These are phyloP conservation scores for Eristalinus aeneus DNA, from an alignment of 2,888 invertebrate species.

Conservation along the genomic window DNA sequence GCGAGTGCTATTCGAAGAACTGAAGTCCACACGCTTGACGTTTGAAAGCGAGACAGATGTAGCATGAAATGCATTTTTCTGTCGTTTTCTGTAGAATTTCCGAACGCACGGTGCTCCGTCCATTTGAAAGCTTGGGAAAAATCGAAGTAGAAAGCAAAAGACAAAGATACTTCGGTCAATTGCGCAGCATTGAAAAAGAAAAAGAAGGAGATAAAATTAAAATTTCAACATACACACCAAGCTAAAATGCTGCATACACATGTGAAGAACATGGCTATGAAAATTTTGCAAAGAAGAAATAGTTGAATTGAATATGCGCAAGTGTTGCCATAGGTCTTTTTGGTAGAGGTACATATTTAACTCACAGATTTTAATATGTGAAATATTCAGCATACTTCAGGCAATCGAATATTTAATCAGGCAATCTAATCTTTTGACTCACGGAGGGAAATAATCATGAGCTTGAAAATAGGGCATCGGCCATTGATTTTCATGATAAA, in stretches of 20 bases:
- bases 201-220: background rate
- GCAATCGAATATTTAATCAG: too few species aligned
- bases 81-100: background rate
- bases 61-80: background rate
- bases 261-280: background rate
- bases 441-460: too few species aligned
- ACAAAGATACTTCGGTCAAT: background rate
- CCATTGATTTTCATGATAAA: too few species aligned
- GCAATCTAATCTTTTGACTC: too few species aligned
- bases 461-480: too few species aligned
- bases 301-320: background rate
- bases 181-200: background rate
- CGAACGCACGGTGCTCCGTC: too few species aligned
- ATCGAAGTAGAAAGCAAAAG: background rate
- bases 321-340: too few species aligned
- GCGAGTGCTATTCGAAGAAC: background rate
- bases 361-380: too few species aligned
- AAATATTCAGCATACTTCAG: too few species aligned
- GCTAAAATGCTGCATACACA: background rate
- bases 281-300: too few species aligned
- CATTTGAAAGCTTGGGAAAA: background rate
- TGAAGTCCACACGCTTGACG: background rate
- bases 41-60: background rate
- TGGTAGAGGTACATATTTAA: too few species aligned
- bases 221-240: background rate